Evolutionary conservation across 2,113 vertebrate species (phyloP), one percentile per base, ranked within the genome.

Genomic region (Spea multiplicata): DNA sequence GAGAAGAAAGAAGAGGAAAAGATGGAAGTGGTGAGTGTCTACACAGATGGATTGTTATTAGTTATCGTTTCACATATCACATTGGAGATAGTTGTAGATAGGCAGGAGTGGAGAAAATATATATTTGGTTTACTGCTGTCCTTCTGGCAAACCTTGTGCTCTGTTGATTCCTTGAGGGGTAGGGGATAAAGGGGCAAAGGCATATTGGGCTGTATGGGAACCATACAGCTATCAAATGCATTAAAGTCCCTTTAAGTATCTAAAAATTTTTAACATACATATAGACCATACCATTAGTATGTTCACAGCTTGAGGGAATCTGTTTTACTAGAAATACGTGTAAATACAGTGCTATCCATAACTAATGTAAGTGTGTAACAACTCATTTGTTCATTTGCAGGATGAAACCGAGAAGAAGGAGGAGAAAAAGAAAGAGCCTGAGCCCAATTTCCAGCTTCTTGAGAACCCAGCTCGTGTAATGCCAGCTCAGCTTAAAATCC

Each of bases 401-500:
- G 93, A 95, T 83, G 93, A 95, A 68, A 86, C 90, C 50, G 93
- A 96, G 65, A 95, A 96, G 81, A 95, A 96, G 47, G 96, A 98
- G 72, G 96, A 99, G 85, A 99, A 99, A 91, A 99, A 99, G 83
- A 99, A 99, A 68, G 97, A 99, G 66, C 94, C 92, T 3, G 97
- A 99, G 86, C 97, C 97, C 53, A 98, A 91, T 84, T 98, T 96
- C 85, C 97, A 98, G 87, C 91, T 98, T 52, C 75, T 99, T 81
- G 96, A 97, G 89, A 99, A 99, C 85, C 97, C 97, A 0, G 97
- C 97, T 44, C 91, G 97, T 80, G 97, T 92, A 82, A 97, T 99
- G 97, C 94, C 97, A 3, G 97, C 97, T 71, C 97, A 99, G 84
- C 97, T 99, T 49, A 98, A 98, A 89, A 96, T 99, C 83, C 94